phyloP scores from a whole-genome alignment of 2,888 invertebrate species.

The Allygus modestus region DNA sequence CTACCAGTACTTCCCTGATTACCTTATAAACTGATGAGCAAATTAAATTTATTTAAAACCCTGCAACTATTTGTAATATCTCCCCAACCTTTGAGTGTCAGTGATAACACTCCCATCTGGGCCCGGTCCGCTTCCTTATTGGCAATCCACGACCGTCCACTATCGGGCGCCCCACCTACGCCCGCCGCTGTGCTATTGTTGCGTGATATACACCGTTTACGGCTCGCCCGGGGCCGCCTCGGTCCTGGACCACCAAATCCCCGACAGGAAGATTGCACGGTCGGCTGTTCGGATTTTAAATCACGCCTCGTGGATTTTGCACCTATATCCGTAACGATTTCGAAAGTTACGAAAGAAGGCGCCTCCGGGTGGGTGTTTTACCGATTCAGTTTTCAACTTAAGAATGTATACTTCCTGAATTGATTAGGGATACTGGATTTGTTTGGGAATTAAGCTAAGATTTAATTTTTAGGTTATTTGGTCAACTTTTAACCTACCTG shows the following conservation, averaged over 20 bases:
- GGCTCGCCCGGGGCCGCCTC: background rate
- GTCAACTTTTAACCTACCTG: too few species aligned
- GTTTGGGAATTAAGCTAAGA: too few species aligned
- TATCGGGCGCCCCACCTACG: background rate
- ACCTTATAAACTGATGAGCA: too few species aligned
- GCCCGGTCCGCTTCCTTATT: slow-evolving; percentile 1
- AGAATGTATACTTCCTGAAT: background rate
- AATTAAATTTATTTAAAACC: too few species aligned
- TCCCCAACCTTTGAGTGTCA: too few species aligned
- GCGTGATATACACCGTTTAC: slow-evolving; percentile 27
- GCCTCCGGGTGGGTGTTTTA: background rate
- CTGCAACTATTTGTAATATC: too few species aligned
- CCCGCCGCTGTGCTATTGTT: background rate
- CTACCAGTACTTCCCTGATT: too few species aligned
- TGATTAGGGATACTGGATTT: background rate
- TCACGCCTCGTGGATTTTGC: slow-evolving; percentile 27
- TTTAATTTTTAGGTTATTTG: too few species aligned
- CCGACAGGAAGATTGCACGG: slow-evolving; percentile 43
- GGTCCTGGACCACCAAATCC: slow-evolving; percentile 13
- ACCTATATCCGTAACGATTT: slow-evolving; percentile 39
- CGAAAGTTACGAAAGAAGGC: background rate
- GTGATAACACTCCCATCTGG: slow-evolving; percentile 13
- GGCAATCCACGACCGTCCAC: background rate
- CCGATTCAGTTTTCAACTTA: background rate
- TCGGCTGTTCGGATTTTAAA: slow-evolving; percentile 7